Base-by-base conservation (phyloP, 53 echinoderm and acorn worm species). In the Echinarachnius parma region DNA sequence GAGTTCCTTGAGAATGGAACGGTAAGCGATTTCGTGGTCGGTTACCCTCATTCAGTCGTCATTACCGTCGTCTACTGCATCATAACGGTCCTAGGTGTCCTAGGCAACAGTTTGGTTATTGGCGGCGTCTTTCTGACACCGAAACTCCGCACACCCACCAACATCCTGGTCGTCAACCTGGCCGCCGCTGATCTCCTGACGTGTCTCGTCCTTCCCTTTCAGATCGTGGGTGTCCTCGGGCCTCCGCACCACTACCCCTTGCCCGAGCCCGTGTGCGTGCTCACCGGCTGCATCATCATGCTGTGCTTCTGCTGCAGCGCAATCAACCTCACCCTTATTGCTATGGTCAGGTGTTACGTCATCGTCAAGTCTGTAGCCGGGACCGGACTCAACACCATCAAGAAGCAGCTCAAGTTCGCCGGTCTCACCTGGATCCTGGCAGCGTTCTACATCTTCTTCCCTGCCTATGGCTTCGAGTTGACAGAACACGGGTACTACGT, bases 161-260 rank as follows among this genome's bases (percentile, higher is more conserved):
- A 72, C 25, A 44, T 72, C 4, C 24, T 72, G 42, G 56, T 72
- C 19, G 74, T 72, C 28, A 72, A 72, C 57, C 44, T 72, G 28
- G 74, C 74, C 56, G 56, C 56, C 42, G 74, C 74, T n/a, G 74
- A 72, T 57, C 42, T 72, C 23, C 21, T 72, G 56, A 72, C 74
- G 19, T 72, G 74, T 20, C 16, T 56, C 37, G 25, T 46, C 0
- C 57, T 72, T 26, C 74, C 74, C 26, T 72, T 72, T 26, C 74
- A 72, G 74, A 57, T 28, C 16, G 54, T 53, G 14, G 74, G 74
- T 24, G 57, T 57, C 4, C 57, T 57, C 27, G 27, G 57, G 23
- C 53, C 21, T 16, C 20, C 24, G 0, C 14, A 34, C 15, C 15
- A 20, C 16, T 56, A 10, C 28, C 57, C 57, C 7, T 28, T 56